phyloP scores from a whole-genome alignment of 2,797 vertebrate species.

The Myripristis murdjan region DNA sequence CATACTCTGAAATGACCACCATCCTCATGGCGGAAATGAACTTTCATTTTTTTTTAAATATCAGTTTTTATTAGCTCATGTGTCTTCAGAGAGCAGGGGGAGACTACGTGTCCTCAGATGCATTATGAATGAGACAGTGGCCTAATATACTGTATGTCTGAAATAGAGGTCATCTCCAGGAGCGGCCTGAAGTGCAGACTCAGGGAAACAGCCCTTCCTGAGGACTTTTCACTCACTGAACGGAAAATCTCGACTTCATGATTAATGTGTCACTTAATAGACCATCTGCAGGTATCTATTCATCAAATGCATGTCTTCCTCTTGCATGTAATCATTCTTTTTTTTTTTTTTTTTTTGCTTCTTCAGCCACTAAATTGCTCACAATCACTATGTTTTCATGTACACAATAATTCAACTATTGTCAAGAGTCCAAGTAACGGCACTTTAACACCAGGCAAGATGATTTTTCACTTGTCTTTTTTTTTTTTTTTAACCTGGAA shows the following conservation, averaged over 20 bases:
- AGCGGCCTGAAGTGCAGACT: slow-evolving; percentile 60
- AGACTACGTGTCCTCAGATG: slow-evolving; percentile 42
- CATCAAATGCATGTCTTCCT: background rate
- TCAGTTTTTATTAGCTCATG: slow-evolving; percentile 65
- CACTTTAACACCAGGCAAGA: too few species aligned
- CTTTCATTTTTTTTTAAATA: slow-evolving; percentile 68
- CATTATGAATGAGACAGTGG: slow-evolving; percentile 64
- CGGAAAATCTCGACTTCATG: slow-evolving; percentile 21
- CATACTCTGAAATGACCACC: slow-evolving; percentile 29
- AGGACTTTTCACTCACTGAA: slow-evolving; percentile 53
- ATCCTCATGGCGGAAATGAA: slow-evolving; percentile 50
- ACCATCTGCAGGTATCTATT: slow-evolving; percentile 32
- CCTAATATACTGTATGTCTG: slow-evolving; percentile 24
- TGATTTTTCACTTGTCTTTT: too few species aligned
- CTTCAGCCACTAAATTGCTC: background rate
- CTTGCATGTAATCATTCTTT: background rate
- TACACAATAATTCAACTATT: too few species aligned
- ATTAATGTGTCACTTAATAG: slow-evolving; percentile 45
- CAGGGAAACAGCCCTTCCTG: slow-evolving; percentile 53
- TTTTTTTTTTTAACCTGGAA: too few species aligned
- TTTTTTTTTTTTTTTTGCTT: background rate
- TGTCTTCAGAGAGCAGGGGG: slow-evolving; percentile 44
- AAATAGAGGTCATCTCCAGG: slow-evolving; percentile 46
- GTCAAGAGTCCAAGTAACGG: too few species aligned
- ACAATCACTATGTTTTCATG: background rate